A percentile compares a stretch with the other conserved stretches of the same genome.
Conservation (phyloP, 2,113 vertebrate genomes). For the Cariama cristata region DNA sequence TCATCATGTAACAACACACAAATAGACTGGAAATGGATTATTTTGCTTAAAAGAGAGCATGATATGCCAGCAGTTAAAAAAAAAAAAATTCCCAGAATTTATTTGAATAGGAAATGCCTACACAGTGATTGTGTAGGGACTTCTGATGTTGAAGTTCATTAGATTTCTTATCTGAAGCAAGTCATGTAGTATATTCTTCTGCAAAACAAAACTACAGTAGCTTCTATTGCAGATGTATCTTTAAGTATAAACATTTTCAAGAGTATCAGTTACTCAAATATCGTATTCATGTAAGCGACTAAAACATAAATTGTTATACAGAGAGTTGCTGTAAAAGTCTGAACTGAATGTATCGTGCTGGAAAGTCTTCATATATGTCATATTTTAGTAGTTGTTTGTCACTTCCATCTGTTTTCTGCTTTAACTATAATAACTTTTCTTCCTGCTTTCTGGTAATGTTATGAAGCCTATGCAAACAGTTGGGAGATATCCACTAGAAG, state of each 20-base stretch:
- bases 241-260: neutral
- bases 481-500: neutral
- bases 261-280: neutral
- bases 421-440: neutral
- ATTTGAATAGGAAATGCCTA: neutral
- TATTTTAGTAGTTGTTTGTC: neutral
- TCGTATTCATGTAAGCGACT: neutral
- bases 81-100: fast-evolving
- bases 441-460: neutral
- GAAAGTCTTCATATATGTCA: neutral
- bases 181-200: neutral
- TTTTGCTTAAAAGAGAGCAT: neutral
- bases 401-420: neutral
- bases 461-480: neutral
- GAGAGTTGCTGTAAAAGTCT: neutral
- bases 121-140: neutral
- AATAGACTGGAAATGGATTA: neutral
- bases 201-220: neutral
- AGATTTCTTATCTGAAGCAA: neutral
- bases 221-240: neutral
- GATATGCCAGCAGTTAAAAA: neutral
- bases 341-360: fast-evolving
- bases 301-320: neutral
- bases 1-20: neutral
- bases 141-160: neutral